These are phyloP conservation scores for Oreochromis niloticus DNA, from an alignment of 2,113 vertebrate species.

Conservation along the genomic window DNA sequence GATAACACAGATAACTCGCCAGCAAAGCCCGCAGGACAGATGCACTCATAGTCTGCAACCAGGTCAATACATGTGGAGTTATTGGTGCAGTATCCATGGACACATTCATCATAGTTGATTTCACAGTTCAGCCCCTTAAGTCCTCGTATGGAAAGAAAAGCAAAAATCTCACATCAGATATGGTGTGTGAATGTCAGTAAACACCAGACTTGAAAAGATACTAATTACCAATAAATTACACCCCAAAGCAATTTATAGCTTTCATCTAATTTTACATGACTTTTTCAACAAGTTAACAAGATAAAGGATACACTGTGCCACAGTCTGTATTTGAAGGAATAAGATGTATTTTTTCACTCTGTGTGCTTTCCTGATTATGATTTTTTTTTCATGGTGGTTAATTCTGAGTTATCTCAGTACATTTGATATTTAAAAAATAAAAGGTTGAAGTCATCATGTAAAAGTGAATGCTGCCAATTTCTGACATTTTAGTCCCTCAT, in stretches of 20 bases:
- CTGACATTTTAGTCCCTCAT: conserved; percentile 78
- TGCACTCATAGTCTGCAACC: conserved; percentile 67
- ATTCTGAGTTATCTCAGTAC: conserved; percentile 22
- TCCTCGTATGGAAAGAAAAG: conserved; percentile 37
- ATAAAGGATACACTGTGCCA: not conserved
- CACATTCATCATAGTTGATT: conserved; percentile 75
- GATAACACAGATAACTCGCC: conserved; percentile 64
- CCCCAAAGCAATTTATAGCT: not conserved
- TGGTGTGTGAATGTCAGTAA: conserved; percentile 19
- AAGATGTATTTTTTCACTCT: not conserved
- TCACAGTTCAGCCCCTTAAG: conserved; percentile 73
- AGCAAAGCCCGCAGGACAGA: conserved; percentile 70
- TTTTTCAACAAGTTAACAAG: not conserved
- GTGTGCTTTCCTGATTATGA: not conserved
- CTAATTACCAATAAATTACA: conserved; percentile 25
- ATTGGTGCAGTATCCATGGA: conserved; percentile 67
- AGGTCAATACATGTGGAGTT: conserved; percentile 76
- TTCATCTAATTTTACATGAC: not conserved
- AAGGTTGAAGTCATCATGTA: conserved; percentile 48
- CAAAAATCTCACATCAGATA: conserved; percentile 9
- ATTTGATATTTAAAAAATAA: conserved; percentile 38
- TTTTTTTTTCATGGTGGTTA: conserved; percentile 2
- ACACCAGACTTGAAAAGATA: conserved; percentile 20
- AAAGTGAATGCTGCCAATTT: conserved; percentile 62
- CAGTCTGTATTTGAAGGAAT: not conserved